phyloP scores from a whole-genome alignment of 1,140 invertebrate genomes.

The Procambarus virginalis region DNA sequence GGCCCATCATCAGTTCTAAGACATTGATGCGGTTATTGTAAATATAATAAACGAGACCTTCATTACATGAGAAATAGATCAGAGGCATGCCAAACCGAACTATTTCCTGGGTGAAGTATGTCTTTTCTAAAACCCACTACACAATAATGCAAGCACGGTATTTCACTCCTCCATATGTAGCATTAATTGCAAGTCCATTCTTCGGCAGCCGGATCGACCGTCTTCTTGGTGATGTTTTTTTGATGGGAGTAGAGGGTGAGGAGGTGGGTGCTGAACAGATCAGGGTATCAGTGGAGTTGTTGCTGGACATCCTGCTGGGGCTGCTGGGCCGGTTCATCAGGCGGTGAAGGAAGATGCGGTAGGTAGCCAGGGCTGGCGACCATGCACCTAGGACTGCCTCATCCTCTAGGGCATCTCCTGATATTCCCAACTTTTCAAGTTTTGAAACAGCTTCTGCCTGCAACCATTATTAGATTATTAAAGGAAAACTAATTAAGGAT shows the following conservation, averaged over 20 bases:
- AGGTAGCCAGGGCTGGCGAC: constrained; percentile 78
- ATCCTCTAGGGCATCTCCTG: background rate
- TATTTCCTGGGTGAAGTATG: too few relatives aligned
- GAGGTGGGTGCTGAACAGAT: background rate
- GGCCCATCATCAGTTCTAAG: too few relatives aligned
- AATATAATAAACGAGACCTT: too few relatives aligned
- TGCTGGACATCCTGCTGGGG: background rate
- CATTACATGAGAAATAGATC: too few relatives aligned
- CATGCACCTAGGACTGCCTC: constrained; percentile 76
- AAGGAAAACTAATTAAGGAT: too few relatives aligned
- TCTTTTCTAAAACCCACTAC: background rate
- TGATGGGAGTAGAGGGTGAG: constrained; percentile 30
- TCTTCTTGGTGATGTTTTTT: constrained; percentile 5
- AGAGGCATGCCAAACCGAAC: too few relatives aligned
- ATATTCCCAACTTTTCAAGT: constrained; percentile 32
- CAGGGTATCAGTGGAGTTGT: background rate
- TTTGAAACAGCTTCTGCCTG: constrained; percentile 38
- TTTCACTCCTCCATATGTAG: background rate
- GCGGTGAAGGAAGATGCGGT: constrained; percentile 78
- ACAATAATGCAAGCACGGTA: constrained; percentile 35
- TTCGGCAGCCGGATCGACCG: background rate
- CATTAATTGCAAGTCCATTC: constrained; percentile 18
- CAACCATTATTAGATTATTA: too few relatives aligned
- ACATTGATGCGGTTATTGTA: too few relatives aligned
- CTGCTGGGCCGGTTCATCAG: constrained; percentile 69